Percentiles rank a stretch among this genome's conserved stretches.
Evolutionary conservation across 1,140 invertebrate species (phyloP).

Genomic region (Drosophila nigromelanica): DNA sequence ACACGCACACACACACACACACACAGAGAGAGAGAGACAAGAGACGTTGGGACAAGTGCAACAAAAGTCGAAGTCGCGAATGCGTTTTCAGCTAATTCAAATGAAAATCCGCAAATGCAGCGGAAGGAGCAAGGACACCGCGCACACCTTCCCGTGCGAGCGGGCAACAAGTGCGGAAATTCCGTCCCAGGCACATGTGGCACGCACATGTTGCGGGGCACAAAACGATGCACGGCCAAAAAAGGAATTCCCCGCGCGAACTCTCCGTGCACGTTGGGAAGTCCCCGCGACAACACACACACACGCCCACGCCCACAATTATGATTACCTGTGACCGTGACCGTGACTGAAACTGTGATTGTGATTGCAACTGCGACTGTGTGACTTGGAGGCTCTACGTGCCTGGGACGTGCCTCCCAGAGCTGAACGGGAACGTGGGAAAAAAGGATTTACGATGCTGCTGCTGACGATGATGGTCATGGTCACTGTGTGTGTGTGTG

Average conservation of each 20-base stretch:
- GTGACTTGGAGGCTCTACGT: slow-evolving; percentile 2
- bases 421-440: slow-evolving; percentile 73
- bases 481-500: slow-evolving; percentile 22
- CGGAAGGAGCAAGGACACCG: slow-evolving; percentile 42
- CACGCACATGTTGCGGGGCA: slow-evolving; percentile 39
- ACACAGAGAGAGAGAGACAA: background rate
- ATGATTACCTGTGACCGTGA: slow-evolving; percentile 25
- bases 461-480: slow-evolving; percentile 50
- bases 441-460: slow-evolving; percentile 78
- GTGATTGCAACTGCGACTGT: slow-evolving; percentile 3
- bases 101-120: slow-evolving; percentile 43
- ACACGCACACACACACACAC: background rate
- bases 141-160: slow-evolving; percentile 1
- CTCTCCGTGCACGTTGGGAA: background rate
- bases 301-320: slow-evolving; percentile 33
- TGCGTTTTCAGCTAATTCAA: slow-evolving; percentile 19
- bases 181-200: slow-evolving; percentile 45
- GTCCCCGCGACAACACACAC: background rate
- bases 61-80: slow-evolving; percentile 45
- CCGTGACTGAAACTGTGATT: background rate
- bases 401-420: slow-evolving; percentile 41
- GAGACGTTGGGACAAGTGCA: slow-evolving; percentile 34
- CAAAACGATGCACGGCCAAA: slow-evolving; percentile 9
- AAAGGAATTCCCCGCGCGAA: slow-evolving; percentile 37
- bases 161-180: slow-evolving; percentile 46